Evolutionary conservation across 2,113 vertebrate species (phyloP), one percentile per base, ranked within the genome.

Genomic region (Chaetodon trifascialis): DNA sequence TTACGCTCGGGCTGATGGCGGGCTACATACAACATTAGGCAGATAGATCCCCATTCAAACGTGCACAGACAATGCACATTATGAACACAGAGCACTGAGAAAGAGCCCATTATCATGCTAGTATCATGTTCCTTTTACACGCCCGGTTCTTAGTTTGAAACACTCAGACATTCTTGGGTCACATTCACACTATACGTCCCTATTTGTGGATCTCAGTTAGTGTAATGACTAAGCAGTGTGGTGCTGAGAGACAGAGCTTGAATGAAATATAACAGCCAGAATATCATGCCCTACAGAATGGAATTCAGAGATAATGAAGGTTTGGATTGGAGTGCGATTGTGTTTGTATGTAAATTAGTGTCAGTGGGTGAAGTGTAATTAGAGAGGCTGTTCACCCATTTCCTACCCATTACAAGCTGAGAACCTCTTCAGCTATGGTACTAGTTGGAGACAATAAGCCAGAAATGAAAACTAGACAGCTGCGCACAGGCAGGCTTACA

Each of bases 351-450:
- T 90, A 89, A 93, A 93, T 93, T 76, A 86, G 83, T 89, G 90
- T 92, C 89, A 92, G 82, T 87, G 90, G 87, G 93, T 92, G 89
- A 91, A 89, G 87, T 86, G 87, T 94, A 93, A 94, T 93, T 93
- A 92, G 88, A 90, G 82, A 89, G 88, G 82, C 85, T 92, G 86
- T 92, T 91, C 88, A 92, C 83, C 88, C 80, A 83, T 89, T 93
- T 92, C 88, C 80, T 87, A 79, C 65, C 65, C 84, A 84, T 87
- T 86, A 82, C 79, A 88, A 89, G 82, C 52, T 23, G 42, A 85
- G 76, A 89, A 80, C 44, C 79, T 74, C 72, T 89, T 80, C 86
- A 85, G 87, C 67, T 23, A 34, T 47, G 56, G 68, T 55, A 73
- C 67, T 76, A 74, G 85, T 60, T 74, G 65, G 46, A 90, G 42